Evolutionary conservation across 2,113 vertebrate genomes (phyloP).

Genomic region (Forbesichthys agassizii): DNA sequence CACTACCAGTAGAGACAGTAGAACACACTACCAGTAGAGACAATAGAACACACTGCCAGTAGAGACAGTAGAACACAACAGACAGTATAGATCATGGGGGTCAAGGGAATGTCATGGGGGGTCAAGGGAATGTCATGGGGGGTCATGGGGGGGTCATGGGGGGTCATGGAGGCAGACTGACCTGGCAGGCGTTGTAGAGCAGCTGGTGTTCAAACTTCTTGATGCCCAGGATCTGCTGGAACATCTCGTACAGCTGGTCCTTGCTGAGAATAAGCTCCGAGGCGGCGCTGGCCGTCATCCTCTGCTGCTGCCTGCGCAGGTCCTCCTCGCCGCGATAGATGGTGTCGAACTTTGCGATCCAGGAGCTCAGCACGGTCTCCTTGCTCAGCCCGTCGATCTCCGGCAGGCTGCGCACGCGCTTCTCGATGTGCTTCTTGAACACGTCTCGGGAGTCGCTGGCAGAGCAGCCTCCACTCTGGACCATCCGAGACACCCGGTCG

Average conservation of each 20-base stretch:
- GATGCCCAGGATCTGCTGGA: slow-evolving; percentile 96
- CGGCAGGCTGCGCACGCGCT: slow-evolving; percentile 93
- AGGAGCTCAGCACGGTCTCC: slow-evolving; percentile 97
- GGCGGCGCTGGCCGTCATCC: slow-evolving; percentile 92
- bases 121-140: too few relatives aligned
- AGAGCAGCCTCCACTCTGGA: slow-evolving; percentile 95
- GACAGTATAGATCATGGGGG: too few relatives aligned
- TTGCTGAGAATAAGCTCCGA: slow-evolving; percentile 99
- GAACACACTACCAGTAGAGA: too few relatives aligned
- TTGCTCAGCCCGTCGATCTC: slow-evolving; percentile 98
- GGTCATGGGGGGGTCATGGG: too few relatives aligned
- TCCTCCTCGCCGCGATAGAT: slow-evolving; percentile 98
- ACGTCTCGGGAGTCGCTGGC: slow-evolving; percentile 94
- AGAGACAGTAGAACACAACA: too few relatives aligned
- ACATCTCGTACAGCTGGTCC: slow-evolving; percentile 99
- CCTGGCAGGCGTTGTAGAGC: slow-evolving; percentile 98
- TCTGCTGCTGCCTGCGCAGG: slow-evolving; percentile 92
- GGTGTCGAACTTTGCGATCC: slow-evolving; percentile 98
- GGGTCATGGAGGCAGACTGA: slow-evolving; percentile 56
- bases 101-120: too few relatives aligned
- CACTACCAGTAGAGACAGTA: too few relatives aligned
- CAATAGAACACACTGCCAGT: too few relatives aligned
- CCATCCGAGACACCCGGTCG: slow-evolving; percentile 94
- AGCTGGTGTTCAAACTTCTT: slow-evolving; percentile 99
- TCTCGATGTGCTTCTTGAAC: slow-evolving; percentile 99